Evolutionary conservation across 2,113 vertebrate species (phyloP).

Genomic region (Panthera tigris): DNA sequence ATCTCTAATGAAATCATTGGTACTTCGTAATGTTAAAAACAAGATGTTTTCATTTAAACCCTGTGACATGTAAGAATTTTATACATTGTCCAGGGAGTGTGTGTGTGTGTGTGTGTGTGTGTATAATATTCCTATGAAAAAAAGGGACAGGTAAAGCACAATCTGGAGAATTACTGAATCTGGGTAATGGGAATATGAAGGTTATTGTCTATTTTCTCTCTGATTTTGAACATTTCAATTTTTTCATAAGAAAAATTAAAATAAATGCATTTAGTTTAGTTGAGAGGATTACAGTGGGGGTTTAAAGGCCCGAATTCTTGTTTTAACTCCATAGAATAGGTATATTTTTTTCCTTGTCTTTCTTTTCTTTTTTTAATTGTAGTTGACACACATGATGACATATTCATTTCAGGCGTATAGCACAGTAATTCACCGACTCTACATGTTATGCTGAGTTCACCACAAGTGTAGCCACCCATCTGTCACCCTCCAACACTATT

Average conservation of each 20-base stretch:
- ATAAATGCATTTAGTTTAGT: not conserved
- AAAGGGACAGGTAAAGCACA: not conserved
- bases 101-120: not conserved
- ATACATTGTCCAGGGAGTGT: not conserved
- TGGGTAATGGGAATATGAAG: not conserved
- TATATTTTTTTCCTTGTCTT: not conserved
- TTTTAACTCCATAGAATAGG: not conserved
- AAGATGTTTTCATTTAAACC: slow-evolving; percentile 25
- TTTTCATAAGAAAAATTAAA: slow-evolving; percentile 9
- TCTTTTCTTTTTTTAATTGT: not conserved
- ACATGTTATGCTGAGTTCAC: not conserved
- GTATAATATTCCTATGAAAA: not conserved
- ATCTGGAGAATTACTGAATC: not conserved
- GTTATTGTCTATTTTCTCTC: not conserved
- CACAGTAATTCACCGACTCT: not conserved
- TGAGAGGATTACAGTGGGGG: not conserved
- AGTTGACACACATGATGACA: not conserved
- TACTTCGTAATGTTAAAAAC: slow-evolving; percentile 36
- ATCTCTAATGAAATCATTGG: slow-evolving; percentile 20
- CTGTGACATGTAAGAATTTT: not conserved
- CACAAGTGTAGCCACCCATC: not conserved
- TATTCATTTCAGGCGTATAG: not conserved
- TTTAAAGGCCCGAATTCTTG: not conserved
- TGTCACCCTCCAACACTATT: not conserved
- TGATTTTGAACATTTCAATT: not conserved